Evolutionary conservation across 2,113 vertebrate species (phyloP).

Genomic region (Parus major): DNA sequence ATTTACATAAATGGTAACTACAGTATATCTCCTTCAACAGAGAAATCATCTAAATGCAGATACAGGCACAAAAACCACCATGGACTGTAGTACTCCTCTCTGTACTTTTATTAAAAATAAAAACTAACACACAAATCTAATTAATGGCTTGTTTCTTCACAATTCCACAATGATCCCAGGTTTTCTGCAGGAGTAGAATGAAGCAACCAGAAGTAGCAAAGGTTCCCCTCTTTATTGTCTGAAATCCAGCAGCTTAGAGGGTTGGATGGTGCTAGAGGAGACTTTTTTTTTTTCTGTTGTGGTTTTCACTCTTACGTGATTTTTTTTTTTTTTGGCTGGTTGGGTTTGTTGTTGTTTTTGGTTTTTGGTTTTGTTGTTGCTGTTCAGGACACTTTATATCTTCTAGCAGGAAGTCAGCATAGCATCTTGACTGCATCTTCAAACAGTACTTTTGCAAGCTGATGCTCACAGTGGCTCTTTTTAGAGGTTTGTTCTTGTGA

Average conservation of each 20-base stretch:
- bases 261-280: not conserved
- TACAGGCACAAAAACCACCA: not conserved
- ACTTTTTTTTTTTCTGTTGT: not conserved
- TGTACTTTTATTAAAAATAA: not conserved
- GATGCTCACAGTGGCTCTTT: not conserved
- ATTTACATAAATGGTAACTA: not conserved
- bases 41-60: not conserved
- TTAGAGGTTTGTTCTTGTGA: not conserved
- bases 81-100: not conserved
- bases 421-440: not conserved
- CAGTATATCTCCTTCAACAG: not conserved
- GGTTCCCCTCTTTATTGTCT: fast-evolving
- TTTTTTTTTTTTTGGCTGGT: too few species aligned
- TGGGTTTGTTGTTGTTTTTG: not conserved
- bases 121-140: not conserved
- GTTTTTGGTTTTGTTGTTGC: not conserved
- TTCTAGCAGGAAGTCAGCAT: not conserved
- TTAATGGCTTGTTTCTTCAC: not conserved
- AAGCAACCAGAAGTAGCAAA: not conserved
- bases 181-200: not conserved
- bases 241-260: not conserved
- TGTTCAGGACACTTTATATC: not conserved
- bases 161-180: not conserved
- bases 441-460: not conserved
- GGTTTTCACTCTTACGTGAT: not conserved